phyloP scores from a whole-genome alignment of 2,888 invertebrate species.

The Trissolcus brochymenae region DNA sequence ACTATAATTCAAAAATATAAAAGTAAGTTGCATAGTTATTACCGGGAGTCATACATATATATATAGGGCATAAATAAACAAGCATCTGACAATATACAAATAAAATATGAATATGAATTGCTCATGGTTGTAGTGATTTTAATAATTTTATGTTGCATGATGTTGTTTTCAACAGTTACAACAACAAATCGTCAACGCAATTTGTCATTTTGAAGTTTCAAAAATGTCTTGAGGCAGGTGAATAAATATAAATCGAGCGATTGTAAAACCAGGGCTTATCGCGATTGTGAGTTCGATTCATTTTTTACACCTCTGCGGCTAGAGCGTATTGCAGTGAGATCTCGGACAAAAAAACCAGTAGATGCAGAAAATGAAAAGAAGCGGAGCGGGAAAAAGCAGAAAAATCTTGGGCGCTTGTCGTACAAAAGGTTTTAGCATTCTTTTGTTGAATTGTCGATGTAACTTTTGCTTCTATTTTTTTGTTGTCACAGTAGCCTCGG shows the following conservation, averaged over 20 bases:
- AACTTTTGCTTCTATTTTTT: slow-evolving; percentile 27
- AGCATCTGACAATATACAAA: too few relatives aligned
- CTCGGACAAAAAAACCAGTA: slow-evolving; percentile 13
- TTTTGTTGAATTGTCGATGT: slow-evolving; percentile 50
- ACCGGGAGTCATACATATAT: too few relatives aligned
- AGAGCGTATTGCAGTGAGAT: slow-evolving; percentile 24
- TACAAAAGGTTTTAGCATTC: slow-evolving; percentile 35
- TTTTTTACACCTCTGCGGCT: slow-evolving; percentile 33
- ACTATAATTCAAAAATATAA: too few relatives aligned
- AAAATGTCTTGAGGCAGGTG: background rate
- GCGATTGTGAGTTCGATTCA: slow-evolving; percentile 34
- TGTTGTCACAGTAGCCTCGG: slow-evolving; percentile 13
- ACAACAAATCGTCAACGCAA: too few relatives aligned
- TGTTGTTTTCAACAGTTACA: too few relatives aligned
- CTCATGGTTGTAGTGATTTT: too few relatives aligned
- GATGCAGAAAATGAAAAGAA: slow-evolving; percentile 23
- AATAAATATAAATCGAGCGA: background rate
- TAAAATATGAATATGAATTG: too few relatives aligned
- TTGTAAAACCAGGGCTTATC: slow-evolving; percentile 23
- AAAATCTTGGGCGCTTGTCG: slow-evolving; percentile 43
- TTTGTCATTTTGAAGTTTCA: too few relatives aligned
- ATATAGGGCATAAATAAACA: too few relatives aligned
- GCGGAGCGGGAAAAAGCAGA: slow-evolving; percentile 9
- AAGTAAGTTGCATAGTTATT: too few relatives aligned
- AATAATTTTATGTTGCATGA: too few relatives aligned